A percentile compares a stretch with the other conserved stretches of the same genome.
Evolutionary conservation across 1,140 invertebrate genomes (phyloP).

Genomic region (Macrobrachium nipponense): DNA sequence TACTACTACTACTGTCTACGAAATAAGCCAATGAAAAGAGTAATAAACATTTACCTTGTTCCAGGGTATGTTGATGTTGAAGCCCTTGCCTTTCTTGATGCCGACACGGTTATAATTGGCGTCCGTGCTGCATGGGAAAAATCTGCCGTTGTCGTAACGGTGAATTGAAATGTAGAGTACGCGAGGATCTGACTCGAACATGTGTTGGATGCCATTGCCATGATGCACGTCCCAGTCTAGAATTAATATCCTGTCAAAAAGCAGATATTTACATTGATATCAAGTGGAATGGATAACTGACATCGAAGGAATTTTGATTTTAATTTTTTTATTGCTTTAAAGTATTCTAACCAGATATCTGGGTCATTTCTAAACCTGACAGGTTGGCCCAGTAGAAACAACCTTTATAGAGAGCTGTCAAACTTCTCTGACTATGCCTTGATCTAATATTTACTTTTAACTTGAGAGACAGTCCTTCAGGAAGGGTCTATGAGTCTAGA

Average conservation of each 20-base stretch:
- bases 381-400: too few relatives aligned
- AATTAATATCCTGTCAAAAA: constrained; percentile 78
- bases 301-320: background rate
- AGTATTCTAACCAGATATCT: too few relatives aligned
- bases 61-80: constrained; percentile 93
- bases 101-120: constrained; percentile 81
- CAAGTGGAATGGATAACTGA: background rate
- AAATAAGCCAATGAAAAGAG: background rate
- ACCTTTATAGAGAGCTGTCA: too few relatives aligned
- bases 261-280: too few relatives aligned
- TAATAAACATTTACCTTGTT: constrained; percentile 74
- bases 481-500: too few relatives aligned
- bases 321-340: background rate
- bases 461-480: too few relatives aligned
- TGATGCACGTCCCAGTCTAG: constrained; percentile 97
- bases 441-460: too few relatives aligned
- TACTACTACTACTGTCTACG: too few relatives aligned
- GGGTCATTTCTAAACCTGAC: too few relatives aligned
- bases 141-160: constrained; percentile 86
- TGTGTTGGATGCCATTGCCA: constrained; percentile 88
- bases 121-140: constrained; percentile 83
- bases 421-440: too few relatives aligned
- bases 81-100: constrained; percentile 79
- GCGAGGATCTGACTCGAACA: constrained; percentile 80
- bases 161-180: constrained; percentile 92